A percentile compares a stretch with the other conserved stretches of the same genome.
phyloP scores from a whole-genome alignment of 2,113 vertebrate genomes.

The Sardina pilchardus region DNA sequence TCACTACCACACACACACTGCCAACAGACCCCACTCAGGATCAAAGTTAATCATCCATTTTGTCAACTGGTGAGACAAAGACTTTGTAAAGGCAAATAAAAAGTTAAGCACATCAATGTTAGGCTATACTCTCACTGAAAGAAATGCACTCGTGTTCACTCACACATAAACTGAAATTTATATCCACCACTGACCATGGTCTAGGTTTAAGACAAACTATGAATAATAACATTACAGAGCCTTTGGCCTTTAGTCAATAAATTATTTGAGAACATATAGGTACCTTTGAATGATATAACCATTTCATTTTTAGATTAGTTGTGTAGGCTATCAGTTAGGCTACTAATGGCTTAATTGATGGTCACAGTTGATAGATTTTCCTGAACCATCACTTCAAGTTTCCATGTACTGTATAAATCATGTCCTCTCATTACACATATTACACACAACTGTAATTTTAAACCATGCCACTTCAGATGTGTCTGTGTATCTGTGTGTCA shows the following conservation, averaged over 20 bases:
- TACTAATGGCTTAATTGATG: not conserved
- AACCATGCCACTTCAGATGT: not conserved
- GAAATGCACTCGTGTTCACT: not conserved
- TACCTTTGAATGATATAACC: not conserved
- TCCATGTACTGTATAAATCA: not conserved
- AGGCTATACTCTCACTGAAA: not conserved
- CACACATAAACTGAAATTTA: not conserved
- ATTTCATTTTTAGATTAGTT: not conserved
- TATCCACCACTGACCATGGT: not conserved
- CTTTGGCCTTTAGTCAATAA: not conserved
- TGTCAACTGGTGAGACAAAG: not conserved
- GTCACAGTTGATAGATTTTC: conserved; percentile 4
- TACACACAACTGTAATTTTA: not conserved
- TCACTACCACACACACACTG: not conserved
- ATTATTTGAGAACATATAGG: not conserved
- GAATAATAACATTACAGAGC: not conserved
- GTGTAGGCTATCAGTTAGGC: conserved; percentile 3
- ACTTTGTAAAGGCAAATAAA: not conserved
- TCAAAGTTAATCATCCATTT: not conserved
- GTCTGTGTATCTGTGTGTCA: not conserved
- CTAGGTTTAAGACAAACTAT: not conserved
- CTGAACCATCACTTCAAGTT: not conserved
- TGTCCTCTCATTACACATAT: not conserved
- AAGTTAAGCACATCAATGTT: not conserved
- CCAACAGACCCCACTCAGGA: not conserved